Evolutionary conservation across 2,797 vertebrate genomes (phyloP), one percentile per base, ranked within the genome.

Genomic region (Naso thynnoides): DNA sequence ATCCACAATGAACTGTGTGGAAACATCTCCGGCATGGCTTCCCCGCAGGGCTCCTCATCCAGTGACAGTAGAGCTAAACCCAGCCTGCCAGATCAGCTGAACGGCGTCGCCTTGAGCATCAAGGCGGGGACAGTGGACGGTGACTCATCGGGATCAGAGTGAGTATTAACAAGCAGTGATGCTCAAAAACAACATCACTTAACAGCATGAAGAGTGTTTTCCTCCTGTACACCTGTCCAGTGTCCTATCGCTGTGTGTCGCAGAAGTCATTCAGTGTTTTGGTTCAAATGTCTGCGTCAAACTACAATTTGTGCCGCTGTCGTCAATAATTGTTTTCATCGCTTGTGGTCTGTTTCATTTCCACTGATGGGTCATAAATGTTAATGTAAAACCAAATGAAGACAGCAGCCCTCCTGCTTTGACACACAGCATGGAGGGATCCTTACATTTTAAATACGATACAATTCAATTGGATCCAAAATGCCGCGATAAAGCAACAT

Each of bases 71-170:
- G 88, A 62, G 42, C 83, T 27, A 95, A 94, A 50, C 91, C 92
- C 83, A 72, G 87, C 41, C 83, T 92, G 4, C 94, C 92, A 31
- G 96, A 96, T 54, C 95, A 95, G 81, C 91, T 96, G 26, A 97
- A 96, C 0, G 95, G 95, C 1, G 91, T 96, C 8, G 95, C 96
- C 72, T 91, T 96, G 95, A 96, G 95, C 88, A 95, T 97, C 92
- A 95, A 94, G 79, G 95, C 94, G 0, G 95, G 95, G 87, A 96
- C 95, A 0, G 95, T 95, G 76, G 96, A 97, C 0, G 96, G 96
- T 16, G 97, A 99, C 89, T 99, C 98, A 0, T 98, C 97, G 0
- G 96, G 96, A 86, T 99, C 98, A 29, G 97, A 99, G 98, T 99
- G 93, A 97, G 97, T 97, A 50, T 36, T 18, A 9, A 8, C 23